These are phyloP conservation scores for Botia kubotai DNA, from an alignment of 2,797 vertebrate species.

Conservation along the genomic window DNA sequence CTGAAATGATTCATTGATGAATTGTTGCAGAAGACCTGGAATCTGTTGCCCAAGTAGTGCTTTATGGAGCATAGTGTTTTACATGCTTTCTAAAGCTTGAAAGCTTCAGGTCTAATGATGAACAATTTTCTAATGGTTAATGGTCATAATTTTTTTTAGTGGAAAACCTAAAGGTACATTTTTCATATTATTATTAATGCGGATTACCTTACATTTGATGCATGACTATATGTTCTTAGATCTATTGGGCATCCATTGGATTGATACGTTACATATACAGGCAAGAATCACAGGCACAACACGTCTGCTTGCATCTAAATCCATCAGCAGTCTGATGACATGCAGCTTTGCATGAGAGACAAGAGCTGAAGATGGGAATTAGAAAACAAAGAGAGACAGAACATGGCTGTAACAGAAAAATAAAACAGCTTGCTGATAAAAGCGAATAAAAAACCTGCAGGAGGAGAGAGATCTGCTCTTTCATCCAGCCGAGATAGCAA, in stretches of 20 bases:
- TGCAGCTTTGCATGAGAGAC: background rate
- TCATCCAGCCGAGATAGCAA: slow-evolving; percentile 44
- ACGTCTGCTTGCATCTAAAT: background rate
- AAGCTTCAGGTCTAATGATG: too few species aligned
- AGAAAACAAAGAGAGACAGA: slow-evolving; percentile 30
- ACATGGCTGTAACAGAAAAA: slow-evolving; percentile 21
- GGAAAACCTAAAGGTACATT: too few species aligned
- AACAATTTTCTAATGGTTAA: too few species aligned
- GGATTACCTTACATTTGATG: too few species aligned
- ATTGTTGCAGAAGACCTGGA: background rate
- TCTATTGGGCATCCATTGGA: background rate
- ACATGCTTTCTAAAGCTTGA: too few species aligned
- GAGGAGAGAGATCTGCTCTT: slow-evolving; percentile 16
- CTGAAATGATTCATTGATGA: background rate
- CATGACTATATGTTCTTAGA: too few species aligned
- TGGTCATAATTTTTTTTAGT: too few species aligned
- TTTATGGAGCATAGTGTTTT: too few species aligned
- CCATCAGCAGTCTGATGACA: slow-evolving; percentile 1
- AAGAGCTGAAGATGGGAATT: slow-evolving; percentile 21
- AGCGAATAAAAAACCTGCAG: slow-evolving; percentile 17
- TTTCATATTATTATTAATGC: too few species aligned
- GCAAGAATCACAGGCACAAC: background rate
- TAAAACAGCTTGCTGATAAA: slow-evolving; percentile 11
- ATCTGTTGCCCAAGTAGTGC: background rate
- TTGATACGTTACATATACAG: background rate